Conservation (phyloP, 2,797 vertebrate genomes). For the Chelmon rostratus region DNA sequence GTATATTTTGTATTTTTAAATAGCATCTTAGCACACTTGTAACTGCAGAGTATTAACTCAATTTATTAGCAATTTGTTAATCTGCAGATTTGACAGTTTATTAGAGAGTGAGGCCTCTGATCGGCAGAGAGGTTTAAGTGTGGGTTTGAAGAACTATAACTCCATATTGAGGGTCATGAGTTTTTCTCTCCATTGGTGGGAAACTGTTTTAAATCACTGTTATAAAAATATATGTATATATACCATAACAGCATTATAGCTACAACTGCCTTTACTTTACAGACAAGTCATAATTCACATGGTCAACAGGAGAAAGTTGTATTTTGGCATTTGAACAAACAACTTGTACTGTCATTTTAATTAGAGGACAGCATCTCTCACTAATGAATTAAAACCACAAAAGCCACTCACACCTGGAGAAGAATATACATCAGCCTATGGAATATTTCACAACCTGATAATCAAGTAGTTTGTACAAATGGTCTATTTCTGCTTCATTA, state of each 20-base stretch:
- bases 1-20: slow-evolving; percentile 2
- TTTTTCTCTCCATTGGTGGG: not conserved
- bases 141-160: not conserved
- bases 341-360: not conserved
- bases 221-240: not conserved
- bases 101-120: not conserved
- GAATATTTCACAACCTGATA: slow-evolving; percentile 10
- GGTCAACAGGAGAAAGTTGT: not conserved
- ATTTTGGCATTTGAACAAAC: slow-evolving; percentile 9
- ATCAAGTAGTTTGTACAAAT: slow-evolving; percentile 10
- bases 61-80: not conserved
- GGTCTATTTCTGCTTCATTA: not conserved
- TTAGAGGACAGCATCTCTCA: not conserved
- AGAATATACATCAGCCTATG: not conserved
- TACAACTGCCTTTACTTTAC: not conserved
- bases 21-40: not conserved
- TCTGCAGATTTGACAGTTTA: not conserved
- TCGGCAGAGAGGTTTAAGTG: not conserved
- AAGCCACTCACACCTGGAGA: not conserved
- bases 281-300: not conserved
- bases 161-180: not conserved
- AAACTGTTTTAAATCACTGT: not conserved
- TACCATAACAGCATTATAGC: slow-evolving; percentile 7
- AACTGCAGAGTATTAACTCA: not conserved
- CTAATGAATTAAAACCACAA: not conserved